phyloP scores from a whole-genome alignment of 2,888 invertebrate genomes.

The Matsumyia berberina region DNA sequence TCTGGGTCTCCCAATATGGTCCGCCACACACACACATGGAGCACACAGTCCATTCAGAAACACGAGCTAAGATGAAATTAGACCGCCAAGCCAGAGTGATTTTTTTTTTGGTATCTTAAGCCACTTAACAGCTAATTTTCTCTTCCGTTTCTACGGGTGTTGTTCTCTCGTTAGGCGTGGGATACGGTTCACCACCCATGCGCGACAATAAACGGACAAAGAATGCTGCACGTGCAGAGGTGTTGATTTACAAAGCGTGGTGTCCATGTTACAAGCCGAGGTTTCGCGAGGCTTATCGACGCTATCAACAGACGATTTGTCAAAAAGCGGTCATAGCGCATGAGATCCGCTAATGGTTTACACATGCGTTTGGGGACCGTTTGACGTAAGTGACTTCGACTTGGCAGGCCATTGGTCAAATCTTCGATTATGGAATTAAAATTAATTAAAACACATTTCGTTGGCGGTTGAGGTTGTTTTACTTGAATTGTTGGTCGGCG shows the following conservation, averaged over 20 bases:
- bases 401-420: slow-evolving; percentile 50
- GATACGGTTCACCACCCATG: slow-evolving; percentile 52
- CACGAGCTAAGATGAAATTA: slow-evolving; percentile 37
- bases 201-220: slow-evolving; percentile 23
- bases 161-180: slow-evolving; percentile 36
- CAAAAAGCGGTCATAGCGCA: slow-evolving; percentile 35
- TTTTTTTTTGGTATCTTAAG: background rate
- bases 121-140: slow-evolving; percentile 38
- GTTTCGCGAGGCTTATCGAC: background rate
- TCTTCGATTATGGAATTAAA: slow-evolving; percentile 39
- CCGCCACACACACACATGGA: slow-evolving; percentile 8
- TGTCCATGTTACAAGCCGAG: background rate
- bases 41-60: slow-evolving; percentile 46
- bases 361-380: background rate
- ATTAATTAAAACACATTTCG: slow-evolving; percentile 19
- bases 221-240: slow-evolving; percentile 67
- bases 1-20: slow-evolving; percentile 35
- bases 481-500: slow-evolving; percentile 4
- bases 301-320: slow-evolving; percentile 26
- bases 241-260: slow-evolving; percentile 56
- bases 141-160: slow-evolving; percentile 31
- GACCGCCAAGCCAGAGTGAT: background rate
- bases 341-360: slow-evolving; percentile 10
- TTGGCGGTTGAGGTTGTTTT: background rate
- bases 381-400: slow-evolving; percentile 31